Evolutionary conservation across 2,888 invertebrate genomes (phyloP), one percentile per base, ranked within the genome.

Genomic region (Griposia aprilina): DNA sequence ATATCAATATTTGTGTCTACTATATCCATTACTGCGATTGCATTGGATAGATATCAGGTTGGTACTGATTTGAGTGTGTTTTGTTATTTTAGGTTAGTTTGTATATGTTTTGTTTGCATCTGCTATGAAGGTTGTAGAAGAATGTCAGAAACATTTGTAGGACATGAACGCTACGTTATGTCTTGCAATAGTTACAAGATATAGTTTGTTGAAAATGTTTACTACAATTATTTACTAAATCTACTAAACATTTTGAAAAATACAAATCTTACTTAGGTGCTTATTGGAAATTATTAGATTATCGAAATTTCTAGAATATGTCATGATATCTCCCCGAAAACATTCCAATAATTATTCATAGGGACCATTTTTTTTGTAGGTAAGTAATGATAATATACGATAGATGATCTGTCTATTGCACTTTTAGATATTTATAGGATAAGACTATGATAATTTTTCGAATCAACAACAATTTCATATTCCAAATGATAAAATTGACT

Each of bases 1-100:
- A 98, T 98, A 83, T 99, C 99, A 90, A 98, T 99, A 88, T 99
- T 99, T 93, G 99, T 99, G 0, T 99, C 99, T 0, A 99, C 99
- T 1, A 98, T 99, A 92, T 98, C 99, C 86, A 99, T 99, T 89
- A 99, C 99, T 7, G 99, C 99, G 15, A 99, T 99, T 87, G 98
- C 98, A 48, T 96, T 98, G 93, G 98, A 98, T 92, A 97, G 98
- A 95, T 98, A 98, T 95, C 98, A 98, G 97, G 98, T 98, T 92
- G 93, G 82, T 85, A 65, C 60, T 69, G 76, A 79, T 80, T 74
- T 72, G 41, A 74, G 67, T 77, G 72, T 73, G 59, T 72, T 74
- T 48, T 76, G 45, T 70, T 81, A 26, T 82, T 69, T 70, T 72
- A 11, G 66, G 41, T 50, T 60, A n/a, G 11, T 70, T 20, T 62